Conservation (phyloP, 2,113 vertebrate species). For the Thinocorus orbignyianus region DNA sequence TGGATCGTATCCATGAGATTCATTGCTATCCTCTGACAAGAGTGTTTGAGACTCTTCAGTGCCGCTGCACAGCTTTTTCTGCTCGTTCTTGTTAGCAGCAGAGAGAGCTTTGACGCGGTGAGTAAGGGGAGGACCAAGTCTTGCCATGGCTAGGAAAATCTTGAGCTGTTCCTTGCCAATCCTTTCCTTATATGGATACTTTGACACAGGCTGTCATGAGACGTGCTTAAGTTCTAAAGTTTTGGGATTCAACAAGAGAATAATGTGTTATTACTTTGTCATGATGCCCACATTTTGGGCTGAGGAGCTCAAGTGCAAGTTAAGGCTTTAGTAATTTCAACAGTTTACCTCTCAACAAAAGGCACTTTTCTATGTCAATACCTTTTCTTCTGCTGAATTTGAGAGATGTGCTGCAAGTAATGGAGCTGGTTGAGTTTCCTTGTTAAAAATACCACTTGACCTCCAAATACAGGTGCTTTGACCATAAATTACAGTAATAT, state of each 20-base stretch:
- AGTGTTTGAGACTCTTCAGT: not conserved
- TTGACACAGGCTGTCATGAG: not conserved
- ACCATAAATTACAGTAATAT: not conserved
- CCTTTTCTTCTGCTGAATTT: not conserved
- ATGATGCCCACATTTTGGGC: not conserved
- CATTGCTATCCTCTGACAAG: not conserved
- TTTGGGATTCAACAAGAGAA: not conserved
- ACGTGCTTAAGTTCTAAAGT: not conserved
- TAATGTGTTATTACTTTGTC: not conserved
- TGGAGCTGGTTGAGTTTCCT: not conserved
- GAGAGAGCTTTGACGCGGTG: not conserved
- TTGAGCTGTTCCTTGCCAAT: not conserved
- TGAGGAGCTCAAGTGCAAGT: not conserved
- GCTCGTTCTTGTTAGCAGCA: not conserved
- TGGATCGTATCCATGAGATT: not conserved
- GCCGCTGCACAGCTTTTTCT: not conserved
- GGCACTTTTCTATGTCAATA: not conserved
- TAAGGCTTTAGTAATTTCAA: not conserved
- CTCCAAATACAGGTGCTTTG: not conserved
- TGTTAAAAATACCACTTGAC: not conserved
- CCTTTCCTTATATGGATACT: not conserved
- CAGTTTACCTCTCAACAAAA: not conserved
- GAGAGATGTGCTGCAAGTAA: not conserved
- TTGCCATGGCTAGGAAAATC: not conserved
- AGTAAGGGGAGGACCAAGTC: not conserved